A percentile compares a stretch with the other conserved stretches of the same genome.
These are phyloP conservation scores for Odontophorus gujanensis DNA, from an alignment of 2,113 vertebrate species.

Conservation along the genomic window DNA sequence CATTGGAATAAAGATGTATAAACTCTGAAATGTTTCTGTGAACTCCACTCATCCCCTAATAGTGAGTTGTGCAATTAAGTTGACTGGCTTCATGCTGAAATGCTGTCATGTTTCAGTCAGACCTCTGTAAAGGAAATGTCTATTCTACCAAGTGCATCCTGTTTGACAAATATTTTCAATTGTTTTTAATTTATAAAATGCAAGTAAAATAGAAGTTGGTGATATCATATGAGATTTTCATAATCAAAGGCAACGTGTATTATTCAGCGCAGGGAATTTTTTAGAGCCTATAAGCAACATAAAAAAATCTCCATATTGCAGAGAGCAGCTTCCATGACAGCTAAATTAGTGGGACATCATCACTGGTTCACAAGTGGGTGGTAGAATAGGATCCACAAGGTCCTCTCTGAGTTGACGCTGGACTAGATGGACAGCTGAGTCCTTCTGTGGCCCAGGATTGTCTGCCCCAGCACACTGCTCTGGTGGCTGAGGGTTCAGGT, in stretches of 20 bases:
- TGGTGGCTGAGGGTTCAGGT: neutral
- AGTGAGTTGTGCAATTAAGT: neutral
- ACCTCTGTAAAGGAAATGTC: neutral
- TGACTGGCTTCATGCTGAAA: neutral
- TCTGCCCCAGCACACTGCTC: neutral
- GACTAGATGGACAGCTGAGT: neutral
- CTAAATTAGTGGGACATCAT: neutral
- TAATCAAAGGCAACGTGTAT: neutral
- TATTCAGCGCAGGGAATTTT: neutral
- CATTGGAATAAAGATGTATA: neutral
- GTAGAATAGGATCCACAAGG: neutral
- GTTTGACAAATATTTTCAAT: neutral
- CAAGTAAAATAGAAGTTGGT: neutral
- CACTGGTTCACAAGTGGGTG: neutral
- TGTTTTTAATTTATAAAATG: neutral
- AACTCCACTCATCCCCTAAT: neutral
- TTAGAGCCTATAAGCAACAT: neutral
- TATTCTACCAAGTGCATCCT: neutral
- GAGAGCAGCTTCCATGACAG: neutral
- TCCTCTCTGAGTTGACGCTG: neutral
- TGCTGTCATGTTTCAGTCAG: neutral
- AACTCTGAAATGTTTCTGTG: neutral
- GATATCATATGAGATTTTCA: neutral
- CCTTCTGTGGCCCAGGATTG: neutral
- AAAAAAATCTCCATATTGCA: neutral